Percentiles rank a stretch among this genome's conserved stretches.
These are phyloP conservation scores for Pituophis catenifer DNA, from an alignment of 2,113 vertebrate species.

Conservation along the genomic window DNA sequence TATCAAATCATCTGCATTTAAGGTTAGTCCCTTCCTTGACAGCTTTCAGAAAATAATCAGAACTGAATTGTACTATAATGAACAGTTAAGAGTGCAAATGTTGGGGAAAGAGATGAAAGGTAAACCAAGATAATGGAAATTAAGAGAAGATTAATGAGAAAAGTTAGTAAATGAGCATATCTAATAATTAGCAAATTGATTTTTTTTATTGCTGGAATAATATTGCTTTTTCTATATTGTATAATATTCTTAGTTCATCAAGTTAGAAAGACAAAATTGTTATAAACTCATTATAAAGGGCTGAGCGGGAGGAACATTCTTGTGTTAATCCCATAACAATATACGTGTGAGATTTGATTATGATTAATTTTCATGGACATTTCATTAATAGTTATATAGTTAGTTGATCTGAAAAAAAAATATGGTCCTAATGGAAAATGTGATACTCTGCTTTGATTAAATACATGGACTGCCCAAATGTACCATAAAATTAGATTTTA, in stretches of 20 bases:
- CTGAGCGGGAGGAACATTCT: neutral
- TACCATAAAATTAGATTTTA: constrained; percentile 15
- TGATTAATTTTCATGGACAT: constrained; percentile 31
- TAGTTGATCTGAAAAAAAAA: neutral
- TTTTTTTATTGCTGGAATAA: constrained; percentile 22
- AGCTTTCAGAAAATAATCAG: neutral
- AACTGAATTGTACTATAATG: constrained; percentile 12
- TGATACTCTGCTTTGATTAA: neutral
- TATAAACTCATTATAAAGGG: constrained; percentile 23
- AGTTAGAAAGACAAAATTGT: neutral
- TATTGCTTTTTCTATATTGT: constrained; percentile 36
- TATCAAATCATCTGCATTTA: neutral
- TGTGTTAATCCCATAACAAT: neutral
- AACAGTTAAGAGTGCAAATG: constrained; percentile 11
- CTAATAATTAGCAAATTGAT: constrained; percentile 2
- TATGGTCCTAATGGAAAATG: neutral
- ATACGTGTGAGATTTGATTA: constrained; percentile 3
- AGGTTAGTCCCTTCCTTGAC: neutral
- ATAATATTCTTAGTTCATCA: constrained; percentile 26
- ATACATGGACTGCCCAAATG: constrained; percentile 2
- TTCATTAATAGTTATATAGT: constrained; percentile 37
- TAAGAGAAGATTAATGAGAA: constrained; percentile 35
- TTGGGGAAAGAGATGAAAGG: neutral
- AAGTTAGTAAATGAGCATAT: neutral
- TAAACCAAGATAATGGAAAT: constrained; percentile 21